Base-by-base conservation (phyloP, 1,140 invertebrate species). In the Platyscapa corneri region DNA sequence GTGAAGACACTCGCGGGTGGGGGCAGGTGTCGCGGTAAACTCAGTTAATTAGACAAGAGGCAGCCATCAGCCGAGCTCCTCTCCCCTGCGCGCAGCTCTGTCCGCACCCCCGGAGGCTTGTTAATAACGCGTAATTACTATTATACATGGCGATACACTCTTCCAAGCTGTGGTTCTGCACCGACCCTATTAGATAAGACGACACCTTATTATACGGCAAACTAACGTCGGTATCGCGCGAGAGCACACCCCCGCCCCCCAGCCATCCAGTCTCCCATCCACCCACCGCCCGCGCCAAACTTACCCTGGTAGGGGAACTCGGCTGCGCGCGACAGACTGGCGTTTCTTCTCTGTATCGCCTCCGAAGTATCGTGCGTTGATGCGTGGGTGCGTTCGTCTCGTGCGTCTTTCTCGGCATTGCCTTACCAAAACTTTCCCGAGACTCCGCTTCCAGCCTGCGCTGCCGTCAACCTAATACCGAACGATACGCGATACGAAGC, bases 41-140 rank as follows among this genome's bases (percentile, higher is more conserved):
- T 94, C 92, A 91, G 93, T 94, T 94, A 93, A 94, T 94, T 93
- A 93, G 93, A 93, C 93, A 93, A 93, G 92, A 93, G 91, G 90
- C 91, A 93, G 92, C 91, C 92, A 92, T 92, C 92, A 91, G 85
- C n/a, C 82, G 60, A 18, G 83, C 46, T 20, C 75, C 42, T 32
- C 46, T n/a, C 42, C 46, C 87, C 87, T 88, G 79, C 78, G 82
- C 75, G 56, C 81, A 56, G 20, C 86, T 83, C 85, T 74, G 80
- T 82, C 80, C 82, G 87, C 90, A 90, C 89, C 91, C 90, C 89
- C 89, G 85, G 89, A 93, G 91, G 92, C 93, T 93, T 93, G 93
- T 93, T 93, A 93, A 93, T 93, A 93, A 93, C 92, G 92, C 92
- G 91, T 93, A 93, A 93, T 93, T 94, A 93, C 92, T 92, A 92